A percentile compares a stretch with the other conserved stretches of the same genome.
phyloP scores from a whole-genome alignment of 2,113 vertebrate genomes.

The Tretioscincus oriximinensis region DNA sequence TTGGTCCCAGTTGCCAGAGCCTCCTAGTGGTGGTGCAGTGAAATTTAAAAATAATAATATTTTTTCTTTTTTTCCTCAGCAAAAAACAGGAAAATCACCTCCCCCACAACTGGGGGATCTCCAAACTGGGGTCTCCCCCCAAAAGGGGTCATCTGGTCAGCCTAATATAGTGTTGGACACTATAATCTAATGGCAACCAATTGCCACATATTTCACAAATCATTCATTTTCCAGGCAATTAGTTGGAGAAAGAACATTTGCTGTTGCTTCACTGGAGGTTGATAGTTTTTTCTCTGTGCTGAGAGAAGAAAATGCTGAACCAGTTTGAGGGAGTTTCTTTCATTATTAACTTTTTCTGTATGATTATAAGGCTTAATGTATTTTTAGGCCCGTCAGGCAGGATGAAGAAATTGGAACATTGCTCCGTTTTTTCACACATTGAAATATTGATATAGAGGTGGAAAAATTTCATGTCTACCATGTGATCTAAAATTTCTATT shows the following conservation, averaged over 20 bases:
- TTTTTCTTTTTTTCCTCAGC: too few relatives aligned
- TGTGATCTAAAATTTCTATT: neutral
- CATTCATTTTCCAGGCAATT: neutral
- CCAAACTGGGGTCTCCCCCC: too few relatives aligned
- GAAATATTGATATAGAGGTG: neutral
- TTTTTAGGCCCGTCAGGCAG: neutral
- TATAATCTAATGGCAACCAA: neutral
- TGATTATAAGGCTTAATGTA: neutral
- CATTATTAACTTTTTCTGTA: neutral
- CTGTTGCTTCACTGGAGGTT: neutral
- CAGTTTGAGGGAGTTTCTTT: neutral
- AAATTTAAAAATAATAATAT: too few relatives aligned
- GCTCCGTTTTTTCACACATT: too few relatives aligned
- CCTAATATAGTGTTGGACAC: neutral
- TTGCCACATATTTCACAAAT: slow-evolving; percentile 1
- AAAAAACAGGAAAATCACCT: too few relatives aligned
- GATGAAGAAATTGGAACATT: neutral
- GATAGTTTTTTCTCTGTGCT: neutral
- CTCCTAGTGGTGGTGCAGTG: too few relatives aligned
- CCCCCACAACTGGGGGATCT: too few relatives aligned
- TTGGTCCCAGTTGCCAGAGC: too few relatives aligned
- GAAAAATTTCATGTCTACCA: neutral
- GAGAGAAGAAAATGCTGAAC: neutral
- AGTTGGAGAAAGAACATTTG: neutral
- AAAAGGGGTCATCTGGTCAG: too few relatives aligned